Conservation (phyloP, 1,140 invertebrate species). For the Melipona quadrifasciata region DNA sequence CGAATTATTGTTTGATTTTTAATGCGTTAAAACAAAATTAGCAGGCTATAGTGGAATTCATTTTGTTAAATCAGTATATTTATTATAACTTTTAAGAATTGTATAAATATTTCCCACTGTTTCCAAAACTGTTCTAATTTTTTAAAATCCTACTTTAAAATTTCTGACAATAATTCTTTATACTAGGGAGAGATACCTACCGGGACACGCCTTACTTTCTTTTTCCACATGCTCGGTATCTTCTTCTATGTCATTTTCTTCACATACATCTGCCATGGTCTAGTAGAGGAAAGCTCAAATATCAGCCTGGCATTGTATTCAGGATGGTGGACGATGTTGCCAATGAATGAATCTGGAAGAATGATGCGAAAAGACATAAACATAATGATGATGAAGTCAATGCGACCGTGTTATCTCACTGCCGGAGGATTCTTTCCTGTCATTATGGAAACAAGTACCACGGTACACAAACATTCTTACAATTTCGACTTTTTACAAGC, state of each 20-base stretch:
- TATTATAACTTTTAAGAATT: too few relatives aligned
- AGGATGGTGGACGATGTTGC: slow-evolving; percentile 26
- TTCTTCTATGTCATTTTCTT: slow-evolving; percentile 48
- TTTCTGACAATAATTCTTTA: too few relatives aligned
- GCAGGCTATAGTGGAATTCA: too few relatives aligned
- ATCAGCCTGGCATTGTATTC: slow-evolving; percentile 41
- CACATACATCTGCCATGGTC: slow-evolving; percentile 48
- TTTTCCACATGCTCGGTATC: slow-evolving; percentile 34
- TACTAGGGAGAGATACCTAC: slow-evolving; percentile 22
- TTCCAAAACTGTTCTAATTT: too few relatives aligned
- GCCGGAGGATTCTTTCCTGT: slow-evolving; percentile 62
- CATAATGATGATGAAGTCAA: slow-evolving; percentile 43
- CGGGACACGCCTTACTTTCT: slow-evolving; percentile 30
- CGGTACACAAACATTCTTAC: slow-evolving; percentile 15
- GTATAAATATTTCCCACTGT: too few relatives aligned
- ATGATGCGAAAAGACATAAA: slow-evolving; percentile 26
- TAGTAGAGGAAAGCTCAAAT: slow-evolving; percentile 47
- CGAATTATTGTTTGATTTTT: too few relatives aligned
- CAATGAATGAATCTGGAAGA: slow-evolving; percentile 19
- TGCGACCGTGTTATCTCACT: slow-evolving; percentile 40
- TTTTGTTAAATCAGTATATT: too few relatives aligned
- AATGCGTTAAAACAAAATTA: too few relatives aligned
- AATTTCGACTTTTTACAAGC: not conserved
- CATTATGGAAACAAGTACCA: slow-evolving; percentile 53
- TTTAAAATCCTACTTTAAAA: too few relatives aligned